Base-by-base conservation (phyloP, 2,113 vertebrate genomes). In the Gambusia affinis region DNA sequence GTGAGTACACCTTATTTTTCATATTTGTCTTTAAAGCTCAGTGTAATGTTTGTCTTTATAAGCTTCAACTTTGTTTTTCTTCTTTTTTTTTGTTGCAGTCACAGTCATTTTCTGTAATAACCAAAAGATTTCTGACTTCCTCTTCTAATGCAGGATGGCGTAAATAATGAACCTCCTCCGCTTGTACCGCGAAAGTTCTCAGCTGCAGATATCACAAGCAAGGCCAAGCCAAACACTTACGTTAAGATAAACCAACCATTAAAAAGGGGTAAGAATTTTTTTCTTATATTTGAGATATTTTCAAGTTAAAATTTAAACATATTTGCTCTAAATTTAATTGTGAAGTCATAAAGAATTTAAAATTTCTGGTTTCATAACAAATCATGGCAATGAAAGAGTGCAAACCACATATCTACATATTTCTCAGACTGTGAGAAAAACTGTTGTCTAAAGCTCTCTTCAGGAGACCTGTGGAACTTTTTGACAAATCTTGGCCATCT, bases 161-260 rank as follows among this genome's bases (percentile, higher is more conserved):
- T 11, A 24, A 60, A 78, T 0, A 72, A 84, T 22, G 33, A 66
- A 3, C 70, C 82, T 0, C 93, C 90, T 19, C 51, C 51, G 2
- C 0, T 87, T 1, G 1, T 60, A 3, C 87, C 88, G 1, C 87
- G 88, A 68, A 93, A 92, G 42, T 10, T 19, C 1, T 11, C 70
- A 22, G 12, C 0, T 0, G 3, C 7, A 8, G 22, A 12, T 0
- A 0, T 3, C 1, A 22, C 22, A 1, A 30, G 31, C 17, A 80
- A 57, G 24, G 86, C 86, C 8, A 14, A 28, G 65, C 82, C 88
- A 3, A 94, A 94, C 73, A 87, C 78, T 3, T 93, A 94, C 0
- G 79, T 86, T 15, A 29, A 72, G 65, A 47, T 60, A 1, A 54
- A 31, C 2, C 60, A 78, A 5, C 10, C 79, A 0, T 24, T 2